Conservation (phyloP, 2,113 vertebrate species). For the Calidris pugnax region DNA sequence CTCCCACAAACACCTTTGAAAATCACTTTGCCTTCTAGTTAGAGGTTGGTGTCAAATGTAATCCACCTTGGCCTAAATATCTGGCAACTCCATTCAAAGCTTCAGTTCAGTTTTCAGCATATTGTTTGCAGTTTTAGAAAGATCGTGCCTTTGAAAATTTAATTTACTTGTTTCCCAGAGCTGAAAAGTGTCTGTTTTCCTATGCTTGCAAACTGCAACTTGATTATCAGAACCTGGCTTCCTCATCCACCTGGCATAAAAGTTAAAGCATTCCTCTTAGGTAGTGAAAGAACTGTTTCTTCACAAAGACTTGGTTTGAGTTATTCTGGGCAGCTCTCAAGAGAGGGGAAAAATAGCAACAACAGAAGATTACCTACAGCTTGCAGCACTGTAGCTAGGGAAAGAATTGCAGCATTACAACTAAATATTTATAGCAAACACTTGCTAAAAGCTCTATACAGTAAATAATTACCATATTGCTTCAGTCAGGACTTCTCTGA, state of each 20-base stretch:
- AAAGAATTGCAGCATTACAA: not conserved
- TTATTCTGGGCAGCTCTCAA: not conserved
- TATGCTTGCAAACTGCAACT: not conserved
- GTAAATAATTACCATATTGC: conserved; percentile 28
- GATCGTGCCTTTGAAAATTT: not conserved
- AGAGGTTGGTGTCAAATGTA: not conserved
- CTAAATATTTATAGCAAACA: not conserved
- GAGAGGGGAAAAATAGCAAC: not conserved
- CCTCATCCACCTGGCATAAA: not conserved
- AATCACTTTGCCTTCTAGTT: not conserved
- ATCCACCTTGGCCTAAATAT: not conserved
- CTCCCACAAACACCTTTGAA: not conserved
- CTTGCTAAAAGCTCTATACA: not conserved
- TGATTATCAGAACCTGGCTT: not conserved
- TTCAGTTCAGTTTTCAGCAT: not conserved
- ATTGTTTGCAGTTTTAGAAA: not conserved
- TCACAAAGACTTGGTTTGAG: not conserved
- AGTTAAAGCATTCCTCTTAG: not conserved
- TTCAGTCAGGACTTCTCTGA: not conserved
- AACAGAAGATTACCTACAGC: not conserved
- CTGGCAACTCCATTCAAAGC: not conserved
- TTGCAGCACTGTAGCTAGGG: not conserved
- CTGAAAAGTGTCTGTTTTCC: not conserved
- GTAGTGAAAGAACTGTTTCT: not conserved
- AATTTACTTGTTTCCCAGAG: not conserved